Percentiles rank a stretch among this genome's conserved stretches.
Evolutionary conservation across 2,888 invertebrate species (phyloP).

Genomic region (Andrena hattorfiana): DNA sequence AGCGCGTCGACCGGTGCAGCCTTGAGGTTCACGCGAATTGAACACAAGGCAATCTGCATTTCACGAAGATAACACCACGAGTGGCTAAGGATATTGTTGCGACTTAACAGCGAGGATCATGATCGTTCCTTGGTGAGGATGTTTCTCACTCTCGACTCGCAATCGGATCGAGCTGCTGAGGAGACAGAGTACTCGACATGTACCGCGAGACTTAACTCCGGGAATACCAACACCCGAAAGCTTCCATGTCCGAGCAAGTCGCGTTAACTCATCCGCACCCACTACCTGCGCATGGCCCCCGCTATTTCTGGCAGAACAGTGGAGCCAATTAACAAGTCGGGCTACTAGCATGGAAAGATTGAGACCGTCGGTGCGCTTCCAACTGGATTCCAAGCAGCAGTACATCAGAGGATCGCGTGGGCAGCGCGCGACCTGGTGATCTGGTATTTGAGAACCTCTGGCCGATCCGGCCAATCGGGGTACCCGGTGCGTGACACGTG

Average conservation of each 20-base stretch:
- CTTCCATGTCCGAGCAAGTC: too few relatives aligned
- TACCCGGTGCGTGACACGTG: conserved; percentile 69
- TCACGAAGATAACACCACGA: conserved; percentile 74
- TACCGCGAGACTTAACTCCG: too few relatives aligned
- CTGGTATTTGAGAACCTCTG: conserved; percentile 69
- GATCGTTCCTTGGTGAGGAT: conserved; percentile 9
- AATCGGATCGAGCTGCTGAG: too few relatives aligned
- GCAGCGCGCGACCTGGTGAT: neutral
- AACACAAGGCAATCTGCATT: conserved; percentile 81
- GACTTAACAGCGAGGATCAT: conserved; percentile 15
- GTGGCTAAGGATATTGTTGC: conserved; percentile 49
- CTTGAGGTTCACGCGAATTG: conserved; percentile 78
- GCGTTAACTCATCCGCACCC: too few relatives aligned
- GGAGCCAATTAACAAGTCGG: too few relatives aligned
- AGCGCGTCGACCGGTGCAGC: conserved; percentile 59
- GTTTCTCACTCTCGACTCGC: neutral
- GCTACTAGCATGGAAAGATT: too few relatives aligned
- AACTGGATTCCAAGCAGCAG: neutral
- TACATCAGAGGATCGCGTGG: neutral
- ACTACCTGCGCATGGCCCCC: too few relatives aligned
- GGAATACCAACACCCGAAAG: too few relatives aligned
- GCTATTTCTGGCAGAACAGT: too few relatives aligned
- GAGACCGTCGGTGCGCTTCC: too few relatives aligned
- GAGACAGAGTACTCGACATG: too few relatives aligned
- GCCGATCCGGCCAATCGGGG: conserved; percentile 64